Conservation (phyloP, 2,888 invertebrate genomes). For the Atherix ibis region DNA sequence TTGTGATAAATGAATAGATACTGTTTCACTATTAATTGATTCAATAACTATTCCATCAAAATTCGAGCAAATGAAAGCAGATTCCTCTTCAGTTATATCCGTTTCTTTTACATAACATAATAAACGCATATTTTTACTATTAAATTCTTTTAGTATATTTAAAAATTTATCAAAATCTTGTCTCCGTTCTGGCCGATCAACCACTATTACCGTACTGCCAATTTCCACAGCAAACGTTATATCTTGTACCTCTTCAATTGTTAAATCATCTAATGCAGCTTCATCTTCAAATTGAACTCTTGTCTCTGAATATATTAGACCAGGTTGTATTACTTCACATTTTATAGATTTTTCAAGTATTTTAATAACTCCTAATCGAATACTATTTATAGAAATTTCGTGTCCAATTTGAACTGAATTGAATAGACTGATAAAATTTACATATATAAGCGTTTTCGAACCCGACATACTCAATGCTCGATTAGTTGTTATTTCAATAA, state of each 20-base stretch:
- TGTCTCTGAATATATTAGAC: background rate
- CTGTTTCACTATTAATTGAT: no score
- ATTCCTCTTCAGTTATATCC: conserved; percentile 15
- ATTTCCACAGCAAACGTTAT: conserved; percentile 22
- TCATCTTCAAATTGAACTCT: conserved; percentile 1
- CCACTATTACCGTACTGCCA: conserved; percentile 21
- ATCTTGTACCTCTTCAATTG: conserved; percentile 26
- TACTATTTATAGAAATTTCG: no score
- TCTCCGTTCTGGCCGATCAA: conserved; percentile 14
- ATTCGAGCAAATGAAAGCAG: conserved; percentile 21
- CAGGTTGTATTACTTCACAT: conserved; percentile 3
- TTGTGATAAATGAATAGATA: no score
- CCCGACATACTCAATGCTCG: conserved; percentile 1
- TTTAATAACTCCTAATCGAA: conserved; percentile 1
- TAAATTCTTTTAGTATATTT: conserved; percentile 13
- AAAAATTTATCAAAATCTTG: conserved; percentile 17
- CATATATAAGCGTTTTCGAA: conserved; percentile 1
- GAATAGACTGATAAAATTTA: background rate
- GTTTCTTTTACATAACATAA: conserved; percentile 20
- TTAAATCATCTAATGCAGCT: conserved; percentile 11
- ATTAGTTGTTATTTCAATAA: conserved; percentile 3
- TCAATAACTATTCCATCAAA: conserved; percentile 14
- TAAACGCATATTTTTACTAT: conserved; percentile 17
- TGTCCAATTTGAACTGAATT: conserved; percentile 5
- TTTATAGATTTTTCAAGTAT: background rate